Evolutionary conservation across 2,113 vertebrate genomes (phyloP).

Genomic region (Bubo blakistoni): DNA sequence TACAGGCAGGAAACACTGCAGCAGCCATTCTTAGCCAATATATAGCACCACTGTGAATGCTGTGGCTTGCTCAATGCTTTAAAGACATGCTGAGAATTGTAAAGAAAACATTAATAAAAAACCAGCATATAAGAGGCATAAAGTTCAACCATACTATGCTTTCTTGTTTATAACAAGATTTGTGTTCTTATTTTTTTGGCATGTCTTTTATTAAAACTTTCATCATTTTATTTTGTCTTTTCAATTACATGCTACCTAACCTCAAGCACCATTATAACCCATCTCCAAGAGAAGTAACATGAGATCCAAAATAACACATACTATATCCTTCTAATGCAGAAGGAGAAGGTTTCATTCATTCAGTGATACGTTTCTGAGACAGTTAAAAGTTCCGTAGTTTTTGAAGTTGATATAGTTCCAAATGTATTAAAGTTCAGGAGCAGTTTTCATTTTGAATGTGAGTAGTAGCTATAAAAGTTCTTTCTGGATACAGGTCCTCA

Average conservation of each 20-base stretch:
- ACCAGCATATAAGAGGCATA: constrained; percentile 37
- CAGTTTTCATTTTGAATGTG: background rate
- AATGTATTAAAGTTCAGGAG: background rate
- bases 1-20: background rate
- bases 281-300: constrained; percentile 10
- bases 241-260: constrained; percentile 46
- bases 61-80: background rate
- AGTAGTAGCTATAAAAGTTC: background rate
- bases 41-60: constrained; percentile 14
- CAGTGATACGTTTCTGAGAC: background rate
- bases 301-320: constrained; percentile 26
- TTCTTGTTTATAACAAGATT: constrained; percentile 58
- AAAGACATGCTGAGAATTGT: constrained; percentile 35
- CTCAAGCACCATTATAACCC: background rate
- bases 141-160: constrained; percentile 54
- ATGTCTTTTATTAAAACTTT: constrained; percentile 51
- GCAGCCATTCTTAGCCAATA: background rate
- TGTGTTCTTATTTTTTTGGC: constrained; percentile 33
- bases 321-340: background rate
- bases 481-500: background rate
- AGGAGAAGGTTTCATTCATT: background rate
- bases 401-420: background rate
- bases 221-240: constrained; percentile 3
- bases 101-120: constrained; percentile 64
- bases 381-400: background rate